A percentile compares a stretch with the other conserved stretches of the same genome.
phyloP scores from a whole-genome alignment of 2,888 invertebrate genomes.

The Coelogynopora nodosa region DNA sequence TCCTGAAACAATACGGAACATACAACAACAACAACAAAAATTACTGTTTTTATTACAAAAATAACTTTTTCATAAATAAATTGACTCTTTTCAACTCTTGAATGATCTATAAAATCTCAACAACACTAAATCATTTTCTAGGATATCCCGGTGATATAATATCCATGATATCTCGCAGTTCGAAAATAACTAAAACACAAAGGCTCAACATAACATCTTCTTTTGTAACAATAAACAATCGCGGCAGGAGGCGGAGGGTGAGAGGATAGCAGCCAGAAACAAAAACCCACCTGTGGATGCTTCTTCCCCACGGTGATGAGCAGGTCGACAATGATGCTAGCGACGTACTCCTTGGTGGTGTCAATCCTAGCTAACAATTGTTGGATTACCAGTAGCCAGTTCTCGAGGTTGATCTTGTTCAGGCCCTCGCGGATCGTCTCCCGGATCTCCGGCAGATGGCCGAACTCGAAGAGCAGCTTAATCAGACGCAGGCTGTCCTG shows the following conservation, averaged over 20 bases:
- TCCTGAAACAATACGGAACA: too few species aligned
- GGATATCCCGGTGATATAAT: too few species aligned
- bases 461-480: slow-evolving; percentile 96
- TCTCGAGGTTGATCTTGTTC: slow-evolving; percentile 87
- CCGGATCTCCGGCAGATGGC: slow-evolving; percentile 85
- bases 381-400: slow-evolving; percentile 96
- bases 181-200: slow-evolving; percentile 18
- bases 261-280: neutral
- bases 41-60: too few species aligned
- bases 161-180: neutral
- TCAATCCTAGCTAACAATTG: slow-evolving; percentile 97
- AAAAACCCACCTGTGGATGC: slow-evolving; percentile 74
- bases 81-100: too few species aligned
- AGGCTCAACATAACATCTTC: too few species aligned
- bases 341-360: slow-evolving; percentile 80
- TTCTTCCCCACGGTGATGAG: slow-evolving; percentile 93
- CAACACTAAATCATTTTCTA: too few species aligned
- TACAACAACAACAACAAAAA: too few species aligned
- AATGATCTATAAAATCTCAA: too few species aligned
- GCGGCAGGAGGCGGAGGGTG: neutral
- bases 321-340: slow-evolving; percentile 82
- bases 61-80: too few species aligned
- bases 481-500: slow-evolving; percentile 67
- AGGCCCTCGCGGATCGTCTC: slow-evolving; percentile 88
- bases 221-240: neutral